Base-by-base conservation (phyloP, 2,113 vertebrate species). In the Bos indicus region DNA sequence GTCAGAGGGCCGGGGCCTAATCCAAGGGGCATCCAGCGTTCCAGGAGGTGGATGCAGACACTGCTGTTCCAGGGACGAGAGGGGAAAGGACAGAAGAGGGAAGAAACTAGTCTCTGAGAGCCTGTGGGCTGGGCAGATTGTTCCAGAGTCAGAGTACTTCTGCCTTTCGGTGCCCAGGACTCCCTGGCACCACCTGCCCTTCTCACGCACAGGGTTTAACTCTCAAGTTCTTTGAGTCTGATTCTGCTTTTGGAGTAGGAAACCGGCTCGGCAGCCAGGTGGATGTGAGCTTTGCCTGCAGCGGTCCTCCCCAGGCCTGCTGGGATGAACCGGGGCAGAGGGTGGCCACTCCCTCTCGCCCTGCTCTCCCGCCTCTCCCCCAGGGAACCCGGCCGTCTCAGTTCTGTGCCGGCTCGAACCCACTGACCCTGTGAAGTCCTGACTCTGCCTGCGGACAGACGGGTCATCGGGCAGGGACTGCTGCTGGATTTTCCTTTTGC, bases 381-480 rank as follows among this genome's bases (percentile, higher is more conserved):
- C 88, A 98, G 96, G 97, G 97, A 98, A 91, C 78, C 96, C 25
- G 30, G 57, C 36, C 97, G 97, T 92, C 92, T 97, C 71, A 94
- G 77, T 80, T 97, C 96, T 4, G 48, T 94, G 88, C 62, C 74
- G 0, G 84, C 97, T 74, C 80, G 52, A 86, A 98, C 91, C 30
- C 95, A 90, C 89, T 97, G 97, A 97, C 57, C 28, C 51, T 74
- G 33, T 1, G 6, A 36, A 51, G 51, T 48, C 60, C 51, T 43
- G 36, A 78, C 46, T 28, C 59, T 16, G 88, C 80, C 87, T 90
- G 85, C 5, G 30, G 87, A 97, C 1, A n/a, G 57, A 90, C 1
- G 19, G 83, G 91, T 36, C 56, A 30, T 33, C 4, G 25, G 94
- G 91, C 91, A 94, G 64, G 46, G 52, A 6, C 33, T 8, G 16